Conservation (phyloP, 2,888 invertebrate genomes). For the Dolomedes plantarius region DNA sequence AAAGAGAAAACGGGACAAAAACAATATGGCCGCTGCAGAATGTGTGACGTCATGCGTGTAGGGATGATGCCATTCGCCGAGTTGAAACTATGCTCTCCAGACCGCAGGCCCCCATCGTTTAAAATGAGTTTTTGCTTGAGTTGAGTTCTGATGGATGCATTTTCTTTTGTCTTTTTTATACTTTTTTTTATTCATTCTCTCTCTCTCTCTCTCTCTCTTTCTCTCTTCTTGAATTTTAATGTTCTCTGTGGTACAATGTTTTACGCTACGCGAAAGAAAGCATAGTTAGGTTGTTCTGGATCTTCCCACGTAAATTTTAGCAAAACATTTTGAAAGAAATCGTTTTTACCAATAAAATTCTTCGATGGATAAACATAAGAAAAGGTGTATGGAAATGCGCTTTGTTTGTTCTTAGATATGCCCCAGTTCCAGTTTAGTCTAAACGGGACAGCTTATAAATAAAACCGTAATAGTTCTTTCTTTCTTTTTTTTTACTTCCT, state of each 20-base stretch:
- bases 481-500: too few species aligned
- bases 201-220: too few species aligned
- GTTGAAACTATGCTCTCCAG: conserved; percentile 37
- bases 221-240: conserved; percentile 52
- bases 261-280: not conserved
- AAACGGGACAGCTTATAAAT: too few species aligned
- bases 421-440: too few species aligned
- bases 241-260: conserved; percentile 30
- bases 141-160: conserved; percentile 61
- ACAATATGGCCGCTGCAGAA: conserved; percentile 51
- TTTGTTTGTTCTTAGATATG: not conserved
- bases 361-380: not conserved
- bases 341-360: not conserved
- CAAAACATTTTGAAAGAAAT: not conserved
- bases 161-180: conserved; percentile 30
- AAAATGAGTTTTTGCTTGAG: conserved; percentile 64
- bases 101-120: conserved; percentile 33
- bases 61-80: conserved; percentile 64
- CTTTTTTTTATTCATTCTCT: too few species aligned
- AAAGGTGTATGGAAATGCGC: not conserved
- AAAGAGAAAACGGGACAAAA: conserved; percentile 34
- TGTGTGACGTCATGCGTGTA: conserved; percentile 65
- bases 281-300: not conserved
- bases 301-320: not conserved
- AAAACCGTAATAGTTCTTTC: too few species aligned